Evolutionary conservation across 2,888 invertebrate species (phyloP).

Genomic region (Sesamia inferens): DNA sequence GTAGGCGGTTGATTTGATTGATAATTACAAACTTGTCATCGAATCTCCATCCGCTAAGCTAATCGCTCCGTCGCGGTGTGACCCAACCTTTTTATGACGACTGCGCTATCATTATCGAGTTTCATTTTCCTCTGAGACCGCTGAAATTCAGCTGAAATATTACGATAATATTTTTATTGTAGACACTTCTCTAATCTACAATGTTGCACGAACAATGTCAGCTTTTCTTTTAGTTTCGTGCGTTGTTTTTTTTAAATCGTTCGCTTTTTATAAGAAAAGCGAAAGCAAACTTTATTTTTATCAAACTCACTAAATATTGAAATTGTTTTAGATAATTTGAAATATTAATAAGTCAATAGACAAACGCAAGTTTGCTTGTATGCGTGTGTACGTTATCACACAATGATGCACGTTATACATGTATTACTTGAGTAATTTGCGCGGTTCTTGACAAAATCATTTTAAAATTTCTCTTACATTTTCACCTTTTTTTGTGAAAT

Average conservation of each 20-base stretch:
- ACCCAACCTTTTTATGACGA: slow-evolving; percentile 21
- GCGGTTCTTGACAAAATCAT: no score
- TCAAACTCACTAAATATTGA: background rate
- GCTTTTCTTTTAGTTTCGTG: background rate
- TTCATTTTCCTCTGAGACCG: slow-evolving; percentile 37
- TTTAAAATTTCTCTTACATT: no score
- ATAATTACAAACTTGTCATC: background rate
- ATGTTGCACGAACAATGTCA: slow-evolving; percentile 1
- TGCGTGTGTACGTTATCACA: no score
- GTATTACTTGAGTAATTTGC: no score
- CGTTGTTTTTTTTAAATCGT: background rate
- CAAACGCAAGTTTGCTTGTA: background rate
- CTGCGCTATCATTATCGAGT: slow-evolving; percentile 50
- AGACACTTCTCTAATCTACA: slow-evolving; percentile 25
- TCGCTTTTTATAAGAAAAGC: background rate
- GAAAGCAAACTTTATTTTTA: background rate
- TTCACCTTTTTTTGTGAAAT: no score
- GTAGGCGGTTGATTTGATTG: background rate
- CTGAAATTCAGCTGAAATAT: slow-evolving; percentile 51
- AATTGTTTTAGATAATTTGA: background rate
- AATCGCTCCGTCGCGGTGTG: slow-evolving; percentile 16
- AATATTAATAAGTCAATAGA: background rate
- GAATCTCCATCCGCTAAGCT: background rate
- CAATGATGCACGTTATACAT: no score
- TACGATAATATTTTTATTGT: slow-evolving; percentile 24